Conservation (phyloP, 2,888 invertebrate species). For the Pollenia angustigena region DNA sequence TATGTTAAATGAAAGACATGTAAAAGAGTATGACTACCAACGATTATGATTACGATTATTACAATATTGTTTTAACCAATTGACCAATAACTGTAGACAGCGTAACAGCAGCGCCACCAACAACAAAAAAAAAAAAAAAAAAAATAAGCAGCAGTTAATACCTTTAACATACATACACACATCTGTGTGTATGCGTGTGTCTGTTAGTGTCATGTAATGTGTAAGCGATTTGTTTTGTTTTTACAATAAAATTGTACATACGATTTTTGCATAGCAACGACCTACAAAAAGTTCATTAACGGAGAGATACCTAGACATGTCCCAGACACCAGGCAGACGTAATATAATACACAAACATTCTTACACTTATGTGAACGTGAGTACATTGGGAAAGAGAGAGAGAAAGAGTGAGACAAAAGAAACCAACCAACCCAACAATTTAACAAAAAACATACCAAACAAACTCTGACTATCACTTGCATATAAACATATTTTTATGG, state of each 20-base stretch:
- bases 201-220: conserved; percentile 32
- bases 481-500: background rate
- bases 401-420: background rate
- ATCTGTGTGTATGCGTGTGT: conserved; percentile 48
- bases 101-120: conserved; percentile 62
- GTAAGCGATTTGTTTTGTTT: conserved; percentile 67
- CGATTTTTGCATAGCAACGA: conserved; percentile 81
- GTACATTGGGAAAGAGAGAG: background rate
- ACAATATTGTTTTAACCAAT: conserved; percentile 52
- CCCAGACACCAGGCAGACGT: conserved; percentile 84
- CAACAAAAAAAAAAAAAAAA: conserved; percentile 40
- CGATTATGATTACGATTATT: conserved; percentile 49
- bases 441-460: conserved; percentile 25
- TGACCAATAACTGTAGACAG: conserved; percentile 67
- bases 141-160: conserved; percentile 30
- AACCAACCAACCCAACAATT: conserved; percentile 24
- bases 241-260: conserved; percentile 38
- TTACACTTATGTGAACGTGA: background rate
- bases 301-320: conserved; percentile 83
- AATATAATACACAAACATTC: conserved; percentile 70
- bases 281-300: conserved; percentile 85
- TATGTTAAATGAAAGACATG: conserved; percentile 48
- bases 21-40: conserved; percentile 51
- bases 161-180: conserved; percentile 61
- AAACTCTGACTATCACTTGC: conserved; percentile 24